Conservation (phyloP, 2,888 invertebrate genomes). For the Icerya purchasi region DNA sequence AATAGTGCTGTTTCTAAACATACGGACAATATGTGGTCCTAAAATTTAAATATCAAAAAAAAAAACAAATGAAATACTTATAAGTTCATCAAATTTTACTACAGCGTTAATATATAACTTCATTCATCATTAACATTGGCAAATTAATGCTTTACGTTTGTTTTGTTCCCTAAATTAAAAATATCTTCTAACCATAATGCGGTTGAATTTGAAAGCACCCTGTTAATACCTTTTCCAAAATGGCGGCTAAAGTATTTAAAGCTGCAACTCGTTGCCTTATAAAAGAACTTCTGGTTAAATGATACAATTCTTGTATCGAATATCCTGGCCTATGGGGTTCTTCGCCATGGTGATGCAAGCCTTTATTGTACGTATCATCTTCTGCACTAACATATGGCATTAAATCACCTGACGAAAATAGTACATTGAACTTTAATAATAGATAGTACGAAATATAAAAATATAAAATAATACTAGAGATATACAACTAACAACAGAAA, state of each 20-base stretch:
- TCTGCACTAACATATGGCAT: slow-evolving; percentile 46
- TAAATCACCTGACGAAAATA: slow-evolving; percentile 33
- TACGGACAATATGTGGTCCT: slow-evolving; percentile 8
- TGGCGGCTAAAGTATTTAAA: slow-evolving; percentile 54
- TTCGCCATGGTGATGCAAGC: slow-evolving; percentile 78
- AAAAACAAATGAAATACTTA: not conserved
- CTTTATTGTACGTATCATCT: slow-evolving; percentile 33
- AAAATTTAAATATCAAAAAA: not conserved
- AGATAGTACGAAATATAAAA: too few relatives aligned
- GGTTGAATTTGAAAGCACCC: too few relatives aligned
- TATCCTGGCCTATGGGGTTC: slow-evolving; percentile 83
- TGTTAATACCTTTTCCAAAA: slow-evolving; percentile 32
- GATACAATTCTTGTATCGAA: slow-evolving; percentile 66
- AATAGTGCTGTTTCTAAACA: slow-evolving; percentile 5
- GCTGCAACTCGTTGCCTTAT: slow-evolving; percentile 65
- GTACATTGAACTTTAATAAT: too few relatives aligned
- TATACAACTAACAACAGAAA: too few relatives aligned
- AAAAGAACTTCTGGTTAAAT: slow-evolving; percentile 44
- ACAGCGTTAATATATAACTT: not conserved
- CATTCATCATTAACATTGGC: not conserved
- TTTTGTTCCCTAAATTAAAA: not conserved
- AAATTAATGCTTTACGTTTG: not conserved
- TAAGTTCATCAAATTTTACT: not conserved
- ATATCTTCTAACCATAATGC: not conserved
- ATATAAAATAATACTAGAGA: too few relatives aligned